A percentile compares a stretch with the other conserved stretches of the same genome.
phyloP scores from a whole-genome alignment of 2,888 invertebrate genomes.

The Ganaspis brasiliensis region DNA sequence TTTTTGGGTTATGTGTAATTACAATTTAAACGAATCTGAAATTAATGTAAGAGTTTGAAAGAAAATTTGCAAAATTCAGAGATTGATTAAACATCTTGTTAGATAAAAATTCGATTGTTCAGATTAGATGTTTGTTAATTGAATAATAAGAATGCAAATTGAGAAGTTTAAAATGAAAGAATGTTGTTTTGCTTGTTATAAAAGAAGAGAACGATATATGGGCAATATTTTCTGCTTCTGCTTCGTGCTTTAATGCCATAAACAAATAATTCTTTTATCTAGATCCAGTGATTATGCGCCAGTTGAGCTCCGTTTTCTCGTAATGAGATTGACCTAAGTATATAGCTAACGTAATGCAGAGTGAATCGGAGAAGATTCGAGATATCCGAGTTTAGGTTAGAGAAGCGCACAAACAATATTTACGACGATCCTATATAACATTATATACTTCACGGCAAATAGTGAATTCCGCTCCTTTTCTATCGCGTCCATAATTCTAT shows the following conservation, averaged over 20 bases:
- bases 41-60: too few species aligned
- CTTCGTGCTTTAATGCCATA: slow-evolving; percentile 8
- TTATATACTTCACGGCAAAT: slow-evolving; percentile 10
- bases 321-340: slow-evolving; percentile 41
- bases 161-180: slow-evolving; percentile 28
- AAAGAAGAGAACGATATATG: not conserved
- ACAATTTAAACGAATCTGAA: too few species aligned
- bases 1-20: too few species aligned
- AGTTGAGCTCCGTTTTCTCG: slow-evolving; percentile 24
- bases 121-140: too few species aligned
- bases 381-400: slow-evolving; percentile 24
- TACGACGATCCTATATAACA: not conserved
- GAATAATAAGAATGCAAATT: too few species aligned
- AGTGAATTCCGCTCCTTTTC: slow-evolving; percentile 14
- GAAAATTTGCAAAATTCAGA: too few species aligned
- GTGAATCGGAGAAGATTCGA: slow-evolving; percentile 8
- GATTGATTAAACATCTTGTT: too few species aligned
- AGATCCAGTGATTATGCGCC: slow-evolving; percentile 36
- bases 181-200: slow-evolving; percentile 22
- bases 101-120: too few species aligned
- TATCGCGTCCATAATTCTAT: slow-evolving; percentile 13
- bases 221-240: slow-evolving; percentile 20
- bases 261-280: slow-evolving; percentile 26
- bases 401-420: slow-evolving; percentile 15
- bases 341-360: slow-evolving; percentile 18